Evolutionary conservation across 2,113 vertebrate species (phyloP), one percentile per base, ranked within the genome.

Genomic region (Brachyhypopomus occidentalis): DNA sequence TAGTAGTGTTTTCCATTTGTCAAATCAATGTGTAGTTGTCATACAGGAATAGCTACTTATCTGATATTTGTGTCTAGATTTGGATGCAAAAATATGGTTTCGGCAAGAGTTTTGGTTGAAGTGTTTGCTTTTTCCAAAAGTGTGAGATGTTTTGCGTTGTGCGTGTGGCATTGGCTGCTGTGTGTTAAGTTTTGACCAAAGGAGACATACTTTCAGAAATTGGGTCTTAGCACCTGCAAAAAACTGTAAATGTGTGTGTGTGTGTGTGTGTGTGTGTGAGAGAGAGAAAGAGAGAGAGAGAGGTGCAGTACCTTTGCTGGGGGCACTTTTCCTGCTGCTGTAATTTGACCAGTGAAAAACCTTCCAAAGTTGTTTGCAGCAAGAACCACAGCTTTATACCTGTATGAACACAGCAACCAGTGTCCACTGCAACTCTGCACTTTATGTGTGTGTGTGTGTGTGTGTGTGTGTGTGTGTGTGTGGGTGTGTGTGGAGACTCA

Each of bases 261-360:
- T 25, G 5, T 62, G 22, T 2, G 5, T 11, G 3, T 25, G 4
- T 62, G 3, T 3, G 7, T 2, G 27, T 7, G 45, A 30, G 30
- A 30, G 30, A 30, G 30, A 30, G 30, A 30, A 3, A 30, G 30
- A 30, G 30, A 30, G 30, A 30, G 30, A 30, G 30, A 30, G 9
- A 52, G 45, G 14, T 14, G 45, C 3, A 56, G 25, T 22, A 93
- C 89, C 90, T 94, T 94, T 38, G 92, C 92, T n/a, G 91, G 91
- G 36, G 89, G 92, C 2, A 92, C 89, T 88, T 94, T 93, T 84
- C 92, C 93, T 78, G 91, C 91, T 56, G 90, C 92, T n/a, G 77
- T 92, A 86, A 93, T 91, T 85, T 94, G 92, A 80, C 87, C 91
- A 36, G 91, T 93, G 77, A 95, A 95, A 90, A 92, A 92, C 62